Percentiles rank a stretch among this genome's conserved stretches.
Conservation (phyloP, 1,140 invertebrate species). For the Solenopsis invicta region DNA sequence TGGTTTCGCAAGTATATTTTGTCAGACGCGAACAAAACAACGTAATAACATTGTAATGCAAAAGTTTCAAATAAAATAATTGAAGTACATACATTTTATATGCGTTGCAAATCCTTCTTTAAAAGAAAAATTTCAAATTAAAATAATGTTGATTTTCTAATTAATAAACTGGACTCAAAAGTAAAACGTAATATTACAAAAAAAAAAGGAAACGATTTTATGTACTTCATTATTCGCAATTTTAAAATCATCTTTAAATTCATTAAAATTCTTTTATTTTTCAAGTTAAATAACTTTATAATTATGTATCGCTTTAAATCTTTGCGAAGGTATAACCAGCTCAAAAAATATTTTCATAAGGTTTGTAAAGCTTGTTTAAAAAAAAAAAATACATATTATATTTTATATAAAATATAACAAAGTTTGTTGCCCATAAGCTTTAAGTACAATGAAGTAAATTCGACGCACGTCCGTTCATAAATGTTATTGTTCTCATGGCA, state of each 20-base stretch:
- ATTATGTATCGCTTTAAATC: not conserved
- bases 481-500: conserved; percentile 55
- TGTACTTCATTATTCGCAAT: not conserved
- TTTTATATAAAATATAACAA: not conserved
- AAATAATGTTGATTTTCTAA: conserved; percentile 4
- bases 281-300: not conserved
- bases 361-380: not conserved
- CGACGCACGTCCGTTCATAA: not conserved
- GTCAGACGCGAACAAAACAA: not conserved
- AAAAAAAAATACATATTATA: not conserved
- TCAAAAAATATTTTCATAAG: not conserved
- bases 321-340: not conserved
- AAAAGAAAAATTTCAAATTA: conserved; percentile 1
- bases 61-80: conserved; percentile 19
- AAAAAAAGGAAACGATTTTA: not conserved
- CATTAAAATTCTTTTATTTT: not conserved
- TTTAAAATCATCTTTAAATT: not conserved
- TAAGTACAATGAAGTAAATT: not conserved
- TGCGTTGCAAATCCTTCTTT: not conserved
- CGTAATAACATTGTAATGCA: not conserved
- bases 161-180: not conserved
- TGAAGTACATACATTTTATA: not conserved
- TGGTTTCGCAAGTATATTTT: not conserved
- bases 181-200: not conserved
- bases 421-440: not conserved